These are phyloP conservation scores for Electrona antarctica DNA, from an alignment of 2,113 vertebrate genomes.

Conservation along the genomic window DNA sequence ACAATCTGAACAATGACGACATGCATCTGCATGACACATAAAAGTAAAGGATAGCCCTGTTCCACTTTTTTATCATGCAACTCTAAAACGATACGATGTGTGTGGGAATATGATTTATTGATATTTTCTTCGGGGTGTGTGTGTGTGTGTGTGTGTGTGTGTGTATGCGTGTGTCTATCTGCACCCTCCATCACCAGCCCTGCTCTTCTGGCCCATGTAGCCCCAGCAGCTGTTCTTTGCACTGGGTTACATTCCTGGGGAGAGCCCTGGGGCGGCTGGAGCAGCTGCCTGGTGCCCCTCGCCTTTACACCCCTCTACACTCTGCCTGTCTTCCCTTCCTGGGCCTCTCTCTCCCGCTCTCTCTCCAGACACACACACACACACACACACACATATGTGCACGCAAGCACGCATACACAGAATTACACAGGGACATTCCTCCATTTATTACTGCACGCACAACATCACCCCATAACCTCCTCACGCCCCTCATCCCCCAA, in stretches of 20 bases:
- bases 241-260: conserved; percentile 74
- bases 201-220: conserved; percentile 58
- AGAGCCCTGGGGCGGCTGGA: conserved; percentile 69
- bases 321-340: conserved; percentile 38
- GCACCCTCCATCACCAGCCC: conserved; percentile 54
- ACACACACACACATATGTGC: background rate
- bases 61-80: background rate
- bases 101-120: too few relatives aligned
- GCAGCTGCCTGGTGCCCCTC: conserved; percentile 71
- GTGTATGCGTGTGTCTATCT: conserved; percentile 9
- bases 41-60: background rate
- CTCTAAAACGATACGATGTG: background rate
- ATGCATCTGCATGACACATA: background rate
- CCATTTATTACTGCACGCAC: conserved; percentile 64
- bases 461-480: background rate
- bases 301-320: conserved; percentile 4
- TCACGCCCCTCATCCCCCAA: background rate
- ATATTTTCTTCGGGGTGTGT: background rate
- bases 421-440: conserved; percentile 74
- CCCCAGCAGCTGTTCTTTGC: conserved; percentile 68
- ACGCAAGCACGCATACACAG: conserved; percentile 40
- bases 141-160: conserved; percentile 15
- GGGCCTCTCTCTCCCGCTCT: conserved; percentile 28
- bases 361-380: conserved; percentile 23
- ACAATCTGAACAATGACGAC: background rate